Conservation (phyloP, 2,888 invertebrate species). For the Linnaemya tessellans region DNA sequence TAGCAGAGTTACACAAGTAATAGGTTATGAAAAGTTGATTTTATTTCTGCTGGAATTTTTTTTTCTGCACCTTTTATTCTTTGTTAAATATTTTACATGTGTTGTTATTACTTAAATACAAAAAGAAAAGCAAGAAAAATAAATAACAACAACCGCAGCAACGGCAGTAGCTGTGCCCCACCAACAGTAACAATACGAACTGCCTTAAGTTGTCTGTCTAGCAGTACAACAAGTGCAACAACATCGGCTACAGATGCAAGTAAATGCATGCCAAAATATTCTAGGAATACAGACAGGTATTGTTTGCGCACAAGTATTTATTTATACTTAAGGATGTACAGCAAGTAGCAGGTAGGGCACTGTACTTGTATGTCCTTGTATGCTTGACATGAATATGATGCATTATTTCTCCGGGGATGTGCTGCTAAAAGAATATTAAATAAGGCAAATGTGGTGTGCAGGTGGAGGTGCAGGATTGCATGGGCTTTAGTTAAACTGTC, state of each 20-base stretch:
- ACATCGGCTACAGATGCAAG: neutral
- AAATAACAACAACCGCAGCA: conserved; percentile 9
- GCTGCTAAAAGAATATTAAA: conserved; percentile 59
- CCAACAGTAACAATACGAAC: conserved; percentile 22
- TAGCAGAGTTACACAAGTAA: conserved; percentile 32
- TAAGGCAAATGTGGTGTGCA: conserved; percentile 39
- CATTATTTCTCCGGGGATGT: conserved; percentile 50
- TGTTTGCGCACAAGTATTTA: conserved; percentile 31
- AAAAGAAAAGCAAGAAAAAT: neutral
- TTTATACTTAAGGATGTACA: conserved; percentile 27
- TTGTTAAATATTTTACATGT: conserved; percentile 61
- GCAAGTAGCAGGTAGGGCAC: neutral
- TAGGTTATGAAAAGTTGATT: conserved; percentile 46
- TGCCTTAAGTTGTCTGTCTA: conserved; percentile 68
- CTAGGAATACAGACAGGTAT: conserved; percentile 52
- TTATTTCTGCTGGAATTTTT: conserved; percentile 9
- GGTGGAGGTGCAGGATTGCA: conserved; percentile 32
- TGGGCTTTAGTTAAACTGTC: conserved; percentile 37
- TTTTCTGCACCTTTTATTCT: conserved; percentile 2
- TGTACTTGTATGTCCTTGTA: conserved; percentile 36
- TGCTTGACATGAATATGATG: conserved; percentile 43
- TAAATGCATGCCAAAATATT: conserved; percentile 53
- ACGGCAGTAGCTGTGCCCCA: neutral
- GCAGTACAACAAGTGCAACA: conserved; percentile 5
- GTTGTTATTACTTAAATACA: conserved; percentile 35